Evolutionary conservation across 2,888 invertebrate genomes (phyloP).

Genomic region (Euplagia quadripunctaria): DNA sequence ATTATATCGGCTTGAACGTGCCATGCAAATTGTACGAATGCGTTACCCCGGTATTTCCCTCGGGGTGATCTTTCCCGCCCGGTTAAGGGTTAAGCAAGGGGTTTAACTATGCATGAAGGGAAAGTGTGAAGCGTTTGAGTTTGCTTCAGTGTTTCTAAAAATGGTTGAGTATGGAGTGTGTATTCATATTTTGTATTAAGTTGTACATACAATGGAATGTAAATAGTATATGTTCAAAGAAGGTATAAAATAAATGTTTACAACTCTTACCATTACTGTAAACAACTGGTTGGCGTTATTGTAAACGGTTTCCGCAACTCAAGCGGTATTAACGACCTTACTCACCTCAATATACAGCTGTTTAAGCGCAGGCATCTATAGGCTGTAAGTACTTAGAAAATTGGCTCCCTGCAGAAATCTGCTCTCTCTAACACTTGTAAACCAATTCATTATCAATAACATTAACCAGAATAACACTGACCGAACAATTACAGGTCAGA

Average conservation of each 20-base stretch:
- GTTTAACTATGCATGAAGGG: constrained; percentile 50
- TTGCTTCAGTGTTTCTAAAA: constrained; percentile 1
- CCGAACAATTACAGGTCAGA: no score
- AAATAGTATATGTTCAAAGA: neutral
- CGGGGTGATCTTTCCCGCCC: constrained; percentile 41
- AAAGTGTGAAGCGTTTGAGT: constrained; percentile 20
- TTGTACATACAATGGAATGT: neutral
- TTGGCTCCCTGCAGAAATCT: no score
- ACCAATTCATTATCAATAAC: no score
- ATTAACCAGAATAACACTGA: no score
- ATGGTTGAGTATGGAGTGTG: neutral
- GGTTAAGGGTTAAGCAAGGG: constrained; percentile 42
- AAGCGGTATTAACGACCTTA: no score
- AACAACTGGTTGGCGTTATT: no score
- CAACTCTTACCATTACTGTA: neutral
- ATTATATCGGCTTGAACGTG: constrained; percentile 52
- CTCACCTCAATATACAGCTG: no score
- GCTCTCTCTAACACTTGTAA: no score
- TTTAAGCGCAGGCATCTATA: no score
- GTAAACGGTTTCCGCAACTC: no score
- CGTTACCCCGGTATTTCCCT: constrained; percentile 62
- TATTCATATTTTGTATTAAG: neutral
- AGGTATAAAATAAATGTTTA: neutral
- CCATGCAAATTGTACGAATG: constrained; percentile 66
- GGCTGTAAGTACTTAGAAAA: no score